phyloP scores from a whole-genome alignment of 2,888 invertebrate genomes.

The Micoletzkya japonica region DNA sequence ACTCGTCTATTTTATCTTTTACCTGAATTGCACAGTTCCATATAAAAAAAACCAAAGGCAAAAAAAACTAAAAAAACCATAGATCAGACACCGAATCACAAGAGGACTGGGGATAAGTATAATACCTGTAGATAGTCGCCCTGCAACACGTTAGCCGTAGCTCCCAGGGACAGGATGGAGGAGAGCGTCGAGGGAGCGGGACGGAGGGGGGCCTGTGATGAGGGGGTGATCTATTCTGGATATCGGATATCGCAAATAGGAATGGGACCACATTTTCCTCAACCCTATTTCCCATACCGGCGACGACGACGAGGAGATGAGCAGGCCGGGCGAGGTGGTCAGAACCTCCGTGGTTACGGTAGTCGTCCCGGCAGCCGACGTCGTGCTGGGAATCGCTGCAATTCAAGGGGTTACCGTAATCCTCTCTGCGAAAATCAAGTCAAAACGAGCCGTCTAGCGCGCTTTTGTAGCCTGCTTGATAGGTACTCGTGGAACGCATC shows the following conservation, averaged over 20 bases:
- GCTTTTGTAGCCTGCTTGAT: background rate
- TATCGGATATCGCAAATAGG: background rate
- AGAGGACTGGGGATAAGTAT: too few species aligned
- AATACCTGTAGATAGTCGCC: conserved; percentile 40
- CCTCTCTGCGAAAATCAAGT: too few species aligned
- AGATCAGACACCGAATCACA: too few species aligned
- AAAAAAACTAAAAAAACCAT: too few species aligned
- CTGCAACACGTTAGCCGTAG: conserved; percentile 47
- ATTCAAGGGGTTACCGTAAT: background rate
- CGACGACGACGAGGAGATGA: conserved; percentile 62
- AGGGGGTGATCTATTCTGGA: background rate
- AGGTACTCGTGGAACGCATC: background rate
- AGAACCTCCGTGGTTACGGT: background rate
- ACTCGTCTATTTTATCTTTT: too few species aligned
- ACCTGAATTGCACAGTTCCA: too few species aligned
- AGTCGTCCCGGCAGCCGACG: background rate
- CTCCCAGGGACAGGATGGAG: conserved; percentile 32
- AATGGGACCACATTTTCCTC: background rate
- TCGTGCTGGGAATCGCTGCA: background rate
- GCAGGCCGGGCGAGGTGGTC: conserved; percentile 19
- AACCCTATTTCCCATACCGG: conserved; percentile 43
- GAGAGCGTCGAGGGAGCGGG: background rate
- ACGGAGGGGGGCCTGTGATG: background rate
- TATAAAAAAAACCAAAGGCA: too few species aligned
- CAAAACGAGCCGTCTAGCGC: too few species aligned